Evolutionary conservation across 2,113 vertebrate genomes (phyloP).

Genomic region (Passer montanus): DNA sequence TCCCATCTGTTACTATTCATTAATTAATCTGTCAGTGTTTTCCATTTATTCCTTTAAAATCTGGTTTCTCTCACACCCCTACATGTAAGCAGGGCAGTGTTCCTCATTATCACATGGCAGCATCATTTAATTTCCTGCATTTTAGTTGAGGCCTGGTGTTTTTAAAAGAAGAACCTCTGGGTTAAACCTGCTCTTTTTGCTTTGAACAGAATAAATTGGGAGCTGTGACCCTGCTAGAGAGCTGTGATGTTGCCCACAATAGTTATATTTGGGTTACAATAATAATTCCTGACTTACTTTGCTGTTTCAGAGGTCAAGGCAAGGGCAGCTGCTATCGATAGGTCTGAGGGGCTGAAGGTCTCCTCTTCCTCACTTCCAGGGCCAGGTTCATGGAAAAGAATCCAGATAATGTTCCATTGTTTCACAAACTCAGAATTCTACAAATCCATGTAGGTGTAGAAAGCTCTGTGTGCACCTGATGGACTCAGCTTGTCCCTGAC

Average conservation of each 20-base stretch:
- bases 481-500: background rate
- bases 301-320: constrained; percentile 62
- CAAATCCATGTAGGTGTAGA: background rate
- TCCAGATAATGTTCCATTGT: background rate
- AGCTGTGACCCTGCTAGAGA: background rate
- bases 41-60: background rate
- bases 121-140: background rate
- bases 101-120: background rate
- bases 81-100: background rate
- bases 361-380: constrained; percentile 75
- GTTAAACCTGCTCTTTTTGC: background rate
- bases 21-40: background rate
- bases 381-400: background rate
- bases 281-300: constrained; percentile 49
- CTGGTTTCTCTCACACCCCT: background rate
- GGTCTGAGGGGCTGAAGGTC: constrained; percentile 66
- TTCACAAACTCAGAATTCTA: background rate
- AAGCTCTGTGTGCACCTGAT: background rate
- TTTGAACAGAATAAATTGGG: background rate
- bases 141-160: background rate
- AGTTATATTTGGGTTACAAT: accelerated
- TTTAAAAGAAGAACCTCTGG: background rate
- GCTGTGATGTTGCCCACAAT: background rate
- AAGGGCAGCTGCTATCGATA: constrained; percentile 76
- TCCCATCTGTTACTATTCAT: background rate